phyloP scores from a whole-genome alignment of 2,888 invertebrate genomes.

The Spialia ferax region DNA sequence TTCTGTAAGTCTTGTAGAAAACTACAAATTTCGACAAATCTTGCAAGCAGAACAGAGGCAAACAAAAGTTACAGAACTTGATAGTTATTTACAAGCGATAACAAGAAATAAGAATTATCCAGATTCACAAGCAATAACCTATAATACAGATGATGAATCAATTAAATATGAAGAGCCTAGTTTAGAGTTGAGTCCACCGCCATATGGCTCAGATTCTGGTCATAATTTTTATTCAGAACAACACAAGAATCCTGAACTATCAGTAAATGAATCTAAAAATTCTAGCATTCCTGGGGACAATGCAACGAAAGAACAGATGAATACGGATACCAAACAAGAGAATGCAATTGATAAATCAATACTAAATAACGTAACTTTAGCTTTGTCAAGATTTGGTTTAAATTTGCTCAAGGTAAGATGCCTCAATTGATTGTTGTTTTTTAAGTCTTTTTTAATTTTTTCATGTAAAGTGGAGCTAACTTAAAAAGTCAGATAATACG shows the following conservation, averaged over 20 bases:
- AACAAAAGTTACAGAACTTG: background rate
- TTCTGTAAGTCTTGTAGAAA: background rate
- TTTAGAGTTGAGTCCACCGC: conserved; percentile 12
- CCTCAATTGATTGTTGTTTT: background rate
- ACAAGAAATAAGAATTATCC: background rate
- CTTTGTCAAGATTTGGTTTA: conserved; percentile 64
- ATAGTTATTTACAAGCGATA: conserved; percentile 30
- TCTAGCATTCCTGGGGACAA: background rate
- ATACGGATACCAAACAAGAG: background rate
- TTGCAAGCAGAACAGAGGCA: background rate
- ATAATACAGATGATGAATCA: background rate
- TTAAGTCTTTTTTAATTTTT: too few species aligned
- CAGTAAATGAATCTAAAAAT: background rate
- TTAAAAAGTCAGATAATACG: too few species aligned
- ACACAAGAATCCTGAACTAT: background rate
- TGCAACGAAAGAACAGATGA: background rate
- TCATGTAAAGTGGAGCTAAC: too few species aligned
- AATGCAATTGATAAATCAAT: background rate
- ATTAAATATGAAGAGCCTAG: conserved; percentile 1
- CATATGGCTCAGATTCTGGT: conserved; percentile 1
- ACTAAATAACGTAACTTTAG: conserved; percentile 51
- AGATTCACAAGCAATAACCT: background rate
- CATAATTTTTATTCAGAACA: conserved; percentile 19
- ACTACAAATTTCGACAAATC: conserved; percentile 4
- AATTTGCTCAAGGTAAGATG: conserved; percentile 62